These are phyloP conservation scores for Ageneiosus marmoratus DNA, from an alignment of 2,113 vertebrate species.

Conservation along the genomic window DNA sequence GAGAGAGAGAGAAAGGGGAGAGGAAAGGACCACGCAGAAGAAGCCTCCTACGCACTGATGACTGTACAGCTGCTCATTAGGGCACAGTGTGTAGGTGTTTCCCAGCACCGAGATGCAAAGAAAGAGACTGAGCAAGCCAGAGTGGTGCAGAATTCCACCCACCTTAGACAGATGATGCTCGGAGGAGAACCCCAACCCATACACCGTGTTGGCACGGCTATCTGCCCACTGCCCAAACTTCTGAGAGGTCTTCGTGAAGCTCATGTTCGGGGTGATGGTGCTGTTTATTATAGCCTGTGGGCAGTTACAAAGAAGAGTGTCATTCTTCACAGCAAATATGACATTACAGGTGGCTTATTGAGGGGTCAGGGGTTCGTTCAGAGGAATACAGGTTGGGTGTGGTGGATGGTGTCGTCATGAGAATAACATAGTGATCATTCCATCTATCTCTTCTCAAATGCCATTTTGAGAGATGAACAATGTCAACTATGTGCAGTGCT, in stretches of 20 bases:
- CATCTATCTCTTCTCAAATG: not conserved
- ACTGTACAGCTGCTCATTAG: constrained; percentile 59
- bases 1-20: constrained; percentile 19
- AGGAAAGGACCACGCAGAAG: constrained; percentile 56
- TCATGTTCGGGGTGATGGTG: constrained; percentile 99
- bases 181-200: constrained; percentile 93
- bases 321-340: not conserved
- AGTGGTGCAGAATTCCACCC: constrained; percentile 47
- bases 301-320: constrained; percentile 32
- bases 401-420: not conserved
- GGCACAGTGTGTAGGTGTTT: constrained; percentile 53
- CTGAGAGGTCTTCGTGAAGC: constrained; percentile 99
- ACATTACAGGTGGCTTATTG: not conserved
- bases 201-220: constrained; percentile 55
- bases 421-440: not conserved
- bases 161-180: constrained; percentile 98
- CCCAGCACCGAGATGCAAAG: constrained; percentile 48
- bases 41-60: constrained; percentile 52
- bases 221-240: constrained; percentile 92
- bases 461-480: not conserved
- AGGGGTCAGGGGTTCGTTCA: not conserved
- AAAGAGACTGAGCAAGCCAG: constrained; percentile 24
- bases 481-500: not conserved
- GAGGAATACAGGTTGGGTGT: not conserved
- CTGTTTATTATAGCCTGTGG: constrained; percentile 99